Percentiles rank a stretch among this genome's conserved stretches.
These are phyloP conservation scores for Conopomorpha cramerella DNA, from an alignment of 1,140 invertebrate species.

Conservation along the genomic window DNA sequence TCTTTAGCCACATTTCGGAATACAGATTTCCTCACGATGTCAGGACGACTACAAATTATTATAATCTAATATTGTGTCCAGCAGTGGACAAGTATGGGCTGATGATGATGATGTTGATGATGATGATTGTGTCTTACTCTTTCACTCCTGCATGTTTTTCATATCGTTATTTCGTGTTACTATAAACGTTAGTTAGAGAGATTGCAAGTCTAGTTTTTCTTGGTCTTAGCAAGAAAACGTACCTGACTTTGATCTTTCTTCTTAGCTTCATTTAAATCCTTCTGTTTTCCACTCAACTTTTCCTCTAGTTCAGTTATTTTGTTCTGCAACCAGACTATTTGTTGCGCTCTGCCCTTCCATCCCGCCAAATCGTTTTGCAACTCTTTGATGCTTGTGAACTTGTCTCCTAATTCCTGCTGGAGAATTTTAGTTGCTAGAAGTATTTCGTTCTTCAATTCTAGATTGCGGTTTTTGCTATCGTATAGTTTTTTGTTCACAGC, in stretches of 20 bases:
- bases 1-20: too few species aligned
- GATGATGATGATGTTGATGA: too few species aligned
- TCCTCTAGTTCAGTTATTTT: constrained; percentile 67
- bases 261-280: constrained; percentile 27
- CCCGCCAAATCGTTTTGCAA: constrained; percentile 49
- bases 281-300: constrained; percentile 57
- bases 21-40: too few species aligned
- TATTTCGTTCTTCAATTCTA: constrained; percentile 67
- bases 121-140: too few species aligned
- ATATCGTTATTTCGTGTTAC: too few species aligned
- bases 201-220: too few species aligned
- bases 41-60: too few species aligned
- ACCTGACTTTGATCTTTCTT: constrained; percentile 37
- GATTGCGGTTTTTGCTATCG: constrained; percentile 68
- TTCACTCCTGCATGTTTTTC: too few species aligned
- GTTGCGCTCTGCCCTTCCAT: constrained; percentile 75
- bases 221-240: too few species aligned
- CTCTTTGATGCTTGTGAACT: constrained; percentile 56
- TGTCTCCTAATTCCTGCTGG: constrained; percentile 71
- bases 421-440: constrained; percentile 66
- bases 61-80: too few species aligned
- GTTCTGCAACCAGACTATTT: constrained; percentile 68
- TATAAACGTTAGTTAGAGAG: too few species aligned
- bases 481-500: constrained; percentile 66
- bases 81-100: too few species aligned